Base-by-base conservation (phyloP, 2,888 invertebrate genomes). In the Homarus gammarus region DNA sequence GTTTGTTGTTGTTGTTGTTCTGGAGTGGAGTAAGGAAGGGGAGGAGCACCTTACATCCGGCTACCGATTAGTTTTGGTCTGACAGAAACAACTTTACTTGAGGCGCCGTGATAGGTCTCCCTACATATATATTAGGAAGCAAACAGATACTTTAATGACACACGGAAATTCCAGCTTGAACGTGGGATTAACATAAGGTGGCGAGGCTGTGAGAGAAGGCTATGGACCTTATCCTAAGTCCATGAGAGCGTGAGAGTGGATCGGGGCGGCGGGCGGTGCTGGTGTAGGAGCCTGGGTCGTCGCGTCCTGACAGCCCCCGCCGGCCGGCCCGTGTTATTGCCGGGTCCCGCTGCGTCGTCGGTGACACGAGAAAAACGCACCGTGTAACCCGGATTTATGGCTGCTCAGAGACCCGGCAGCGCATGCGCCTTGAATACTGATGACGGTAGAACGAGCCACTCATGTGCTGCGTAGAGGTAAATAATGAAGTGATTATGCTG, bases 301-400 rank as follows among this genome's bases (percentile, higher is more conserved):
- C 56, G 73, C 51, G 31, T n/a, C 86, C 87, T 87, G 87, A 87
- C 87, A 81, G 79, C 79, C 87, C 87, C 87, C 51, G 81, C 87
- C 86, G 79, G 56, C 79, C 73, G 40, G 78, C 40, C 87, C 87
- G 81, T 87, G 87, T 87, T 87, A 87, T 87, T 87, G 87, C 87
- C 81, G 81, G 87, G 79, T 87, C 87, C 87, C 51, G 87, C 81
- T 87, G 87, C 72, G 87, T 70, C 79, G 87, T 49, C 87, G 87
- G 87, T 87, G 87, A 87, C 87, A 87, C 72, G 79, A 87, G 87
- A 87, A 70, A 87, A 87, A 87, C 87, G 87, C 87, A 51, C 81
- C 81, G 87, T 87, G 87, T 87, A 87, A 87, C 87, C 87, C 87
- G 87, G 87, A 87, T 87, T 87, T 87, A 87, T 87, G 81, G 87